These are phyloP conservation scores for Drosophila ochracea DNA, from an alignment of 2,888 invertebrate genomes.

Conservation along the genomic window DNA sequence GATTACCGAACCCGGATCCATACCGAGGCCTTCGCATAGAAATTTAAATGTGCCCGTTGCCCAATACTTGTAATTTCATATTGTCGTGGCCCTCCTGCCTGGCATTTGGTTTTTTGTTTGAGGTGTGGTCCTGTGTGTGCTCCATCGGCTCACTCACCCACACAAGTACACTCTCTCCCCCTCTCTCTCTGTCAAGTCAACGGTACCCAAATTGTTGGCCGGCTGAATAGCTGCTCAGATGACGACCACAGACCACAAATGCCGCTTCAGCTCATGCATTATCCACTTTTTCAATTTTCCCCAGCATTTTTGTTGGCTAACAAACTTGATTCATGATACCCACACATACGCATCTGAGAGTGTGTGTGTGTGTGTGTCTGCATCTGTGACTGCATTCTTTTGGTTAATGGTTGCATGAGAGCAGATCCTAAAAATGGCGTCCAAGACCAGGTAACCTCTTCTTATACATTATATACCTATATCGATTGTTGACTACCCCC, in stretches of 20 bases:
- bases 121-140: constrained; percentile 71
- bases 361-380: background rate
- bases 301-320: constrained; percentile 40
- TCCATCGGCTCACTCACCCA: constrained; percentile 18
- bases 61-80: constrained; percentile 50
- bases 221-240: constrained; percentile 22
- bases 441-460: constrained; percentile 38
- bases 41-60: constrained; percentile 39
- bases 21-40: constrained; percentile 26
- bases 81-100: constrained; percentile 39
- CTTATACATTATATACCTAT: constrained; percentile 31
- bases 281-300: constrained; percentile 40
- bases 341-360: background rate
- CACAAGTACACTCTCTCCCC: background rate
- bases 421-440: constrained; percentile 59
- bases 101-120: constrained; percentile 17
- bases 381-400: constrained; percentile 26
- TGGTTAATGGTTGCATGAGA: constrained; percentile 49
- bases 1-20: constrained; percentile 1
- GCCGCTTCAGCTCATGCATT: constrained; percentile 3
- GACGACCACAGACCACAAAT: constrained; percentile 59
- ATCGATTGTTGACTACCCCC: constrained; percentile 12
- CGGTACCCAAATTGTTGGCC: constrained; percentile 28
- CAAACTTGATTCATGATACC: constrained; percentile 65
- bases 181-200: background rate